phyloP scores from a whole-genome alignment of 1,140 invertebrate species.

The Drosophila kurseongensis region DNA sequence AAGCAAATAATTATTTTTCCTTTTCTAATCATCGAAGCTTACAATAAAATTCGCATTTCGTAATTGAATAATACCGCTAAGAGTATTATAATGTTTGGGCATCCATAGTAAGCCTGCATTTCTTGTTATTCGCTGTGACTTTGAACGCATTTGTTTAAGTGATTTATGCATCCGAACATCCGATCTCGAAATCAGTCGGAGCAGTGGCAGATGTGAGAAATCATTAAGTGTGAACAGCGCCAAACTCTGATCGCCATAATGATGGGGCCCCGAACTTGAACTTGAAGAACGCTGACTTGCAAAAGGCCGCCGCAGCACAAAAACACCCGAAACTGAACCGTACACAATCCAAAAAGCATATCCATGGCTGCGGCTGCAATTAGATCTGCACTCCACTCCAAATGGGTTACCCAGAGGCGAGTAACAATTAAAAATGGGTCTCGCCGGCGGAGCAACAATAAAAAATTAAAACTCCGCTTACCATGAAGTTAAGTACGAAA shows the following conservation, averaged over 20 bases:
- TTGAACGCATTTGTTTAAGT: conserved; percentile 70
- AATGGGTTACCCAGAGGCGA: conserved; percentile 63
- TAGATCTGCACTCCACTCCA: conserved; percentile 65
- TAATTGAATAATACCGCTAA: neutral
- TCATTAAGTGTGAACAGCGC: conserved; percentile 76
- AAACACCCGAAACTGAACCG: conserved; percentile 28
- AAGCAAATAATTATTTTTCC: neutral
- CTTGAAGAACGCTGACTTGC: conserved; percentile 66
- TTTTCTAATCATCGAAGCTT: neutral
- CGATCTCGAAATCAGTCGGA: conserved; percentile 30
- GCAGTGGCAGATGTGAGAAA: conserved; percentile 50
- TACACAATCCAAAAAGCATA: conserved; percentile 31
- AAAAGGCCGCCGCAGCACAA: conserved; percentile 35
- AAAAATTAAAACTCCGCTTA: conserved; percentile 60
- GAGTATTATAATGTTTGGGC: conserved; percentile 10
- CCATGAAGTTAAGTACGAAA: conserved; percentile 67
- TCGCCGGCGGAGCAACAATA: conserved; percentile 36
- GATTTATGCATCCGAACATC: conserved; percentile 59
- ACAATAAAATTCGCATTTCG: neutral
- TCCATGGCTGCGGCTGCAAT: conserved; percentile 63
- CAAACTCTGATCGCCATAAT: conserved; percentile 68
- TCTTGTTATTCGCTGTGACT: conserved; percentile 54
- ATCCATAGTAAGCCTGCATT: conserved; percentile 4
- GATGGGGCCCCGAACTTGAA: conserved; percentile 63
- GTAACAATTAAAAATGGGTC: conserved; percentile 67